phyloP scores from a whole-genome alignment of 2,113 vertebrate species.

The Calidris pugnax region DNA sequence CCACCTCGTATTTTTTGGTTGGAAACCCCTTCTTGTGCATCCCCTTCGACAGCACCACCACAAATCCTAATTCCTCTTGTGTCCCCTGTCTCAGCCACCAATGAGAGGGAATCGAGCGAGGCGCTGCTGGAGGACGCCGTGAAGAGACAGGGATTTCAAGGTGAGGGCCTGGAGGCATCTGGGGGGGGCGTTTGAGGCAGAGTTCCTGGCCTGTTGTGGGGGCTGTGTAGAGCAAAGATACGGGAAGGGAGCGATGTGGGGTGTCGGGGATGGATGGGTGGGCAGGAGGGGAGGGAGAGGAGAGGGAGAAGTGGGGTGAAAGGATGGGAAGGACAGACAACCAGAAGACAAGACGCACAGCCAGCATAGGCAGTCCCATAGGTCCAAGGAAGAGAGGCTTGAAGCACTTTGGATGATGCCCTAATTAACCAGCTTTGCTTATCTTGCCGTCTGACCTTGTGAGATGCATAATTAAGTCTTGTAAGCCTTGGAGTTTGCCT shows the following conservation, averaged over 20 bases:
- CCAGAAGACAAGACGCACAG: neutral
- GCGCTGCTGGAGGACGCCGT: conserved; percentile 69
- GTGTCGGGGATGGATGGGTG: neutral
- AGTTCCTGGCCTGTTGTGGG: accelerated
- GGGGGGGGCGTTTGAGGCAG: neutral
- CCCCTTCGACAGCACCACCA: neutral
- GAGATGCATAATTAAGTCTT: neutral
- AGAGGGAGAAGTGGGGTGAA: neutral
- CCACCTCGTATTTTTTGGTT: neutral
- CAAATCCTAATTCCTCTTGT: neutral
- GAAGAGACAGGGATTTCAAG: conserved; percentile 81
- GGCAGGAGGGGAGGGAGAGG: neutral
- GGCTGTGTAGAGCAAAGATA: neutral
- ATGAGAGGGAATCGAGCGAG: conserved; percentile 73
- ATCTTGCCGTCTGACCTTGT: neutral
- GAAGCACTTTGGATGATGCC: neutral
- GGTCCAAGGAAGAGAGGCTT: neutral
- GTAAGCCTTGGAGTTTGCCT: neutral
- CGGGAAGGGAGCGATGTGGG: neutral
- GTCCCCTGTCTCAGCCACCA: neutral
- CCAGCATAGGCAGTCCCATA: accelerated
- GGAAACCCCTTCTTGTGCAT: neutral
- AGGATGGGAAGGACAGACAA: neutral
- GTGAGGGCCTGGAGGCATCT: conserved; percentile 40
- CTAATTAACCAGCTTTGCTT: conserved; percentile 7